A percentile compares a stretch with the other conserved stretches of the same genome.
Evolutionary conservation across 2,797 vertebrate species (phyloP).

Genomic region (Iguana delicatissima): DNA sequence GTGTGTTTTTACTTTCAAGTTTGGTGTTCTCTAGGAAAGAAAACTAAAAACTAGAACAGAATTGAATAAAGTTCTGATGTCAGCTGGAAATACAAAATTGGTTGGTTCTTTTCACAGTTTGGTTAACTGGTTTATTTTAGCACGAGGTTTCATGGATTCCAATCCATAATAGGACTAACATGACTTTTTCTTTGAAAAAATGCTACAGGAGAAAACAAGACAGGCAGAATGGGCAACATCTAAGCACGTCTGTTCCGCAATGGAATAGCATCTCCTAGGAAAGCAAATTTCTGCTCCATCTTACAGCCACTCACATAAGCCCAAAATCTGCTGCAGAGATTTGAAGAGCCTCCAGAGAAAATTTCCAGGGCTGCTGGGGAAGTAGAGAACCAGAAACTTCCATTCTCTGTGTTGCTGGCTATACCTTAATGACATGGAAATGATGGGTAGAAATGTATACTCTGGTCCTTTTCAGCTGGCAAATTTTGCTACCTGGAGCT

Average conservation of each 20-base stretch:
- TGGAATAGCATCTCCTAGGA: neutral
- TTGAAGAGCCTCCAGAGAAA: neutral
- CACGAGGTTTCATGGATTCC: too few species aligned
- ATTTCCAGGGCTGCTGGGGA: neutral
- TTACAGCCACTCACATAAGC: neutral
- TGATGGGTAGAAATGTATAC: neutral
- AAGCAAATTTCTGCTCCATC: neutral
- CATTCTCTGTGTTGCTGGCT: neutral
- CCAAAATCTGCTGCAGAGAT: neutral
- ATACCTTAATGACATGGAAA: neutral
- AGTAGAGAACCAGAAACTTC: neutral
- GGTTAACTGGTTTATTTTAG: too few species aligned
- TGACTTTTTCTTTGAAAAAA: too few species aligned
- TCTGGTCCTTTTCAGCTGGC: neutral
- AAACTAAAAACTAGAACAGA: neutral
- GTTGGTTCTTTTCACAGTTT: neutral
- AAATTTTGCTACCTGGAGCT: neutral
- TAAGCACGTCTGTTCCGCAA: neutral
- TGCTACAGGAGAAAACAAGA: too few species aligned
- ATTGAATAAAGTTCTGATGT: neutral
- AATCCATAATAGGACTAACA: too few species aligned
- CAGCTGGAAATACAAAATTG: neutral
- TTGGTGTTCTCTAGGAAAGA: neutral
- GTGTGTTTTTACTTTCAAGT: neutral
- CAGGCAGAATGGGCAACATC: too few species aligned